Evolutionary conservation across 2,113 vertebrate species (phyloP).

Genomic region (Crotalus viridis): DNA sequence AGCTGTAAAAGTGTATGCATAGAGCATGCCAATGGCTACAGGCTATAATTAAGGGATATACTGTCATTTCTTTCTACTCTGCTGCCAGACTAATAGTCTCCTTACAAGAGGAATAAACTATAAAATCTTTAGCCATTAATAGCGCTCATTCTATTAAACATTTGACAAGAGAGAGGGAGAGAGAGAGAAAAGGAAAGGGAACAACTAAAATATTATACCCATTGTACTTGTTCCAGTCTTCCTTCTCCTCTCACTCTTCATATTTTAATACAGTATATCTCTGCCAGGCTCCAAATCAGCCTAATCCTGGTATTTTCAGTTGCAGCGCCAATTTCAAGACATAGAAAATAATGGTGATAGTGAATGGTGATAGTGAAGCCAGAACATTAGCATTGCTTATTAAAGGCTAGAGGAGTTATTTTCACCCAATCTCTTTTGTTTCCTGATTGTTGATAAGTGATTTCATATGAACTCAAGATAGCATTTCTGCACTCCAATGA

Average conservation of each 20-base stretch:
- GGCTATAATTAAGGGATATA: slow-evolving; percentile 48
- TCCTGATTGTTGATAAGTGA: neutral
- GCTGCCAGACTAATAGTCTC: slow-evolving; percentile 47
- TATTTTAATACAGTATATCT: neutral
- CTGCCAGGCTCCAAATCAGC: neutral
- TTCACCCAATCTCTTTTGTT: neutral
- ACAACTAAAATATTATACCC: neutral
- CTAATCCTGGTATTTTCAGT: neutral
- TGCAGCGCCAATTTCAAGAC: neutral
- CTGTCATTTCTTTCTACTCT: slow-evolving; percentile 32
- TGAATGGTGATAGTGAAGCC: neutral
- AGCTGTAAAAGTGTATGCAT: slow-evolving; percentile 42
- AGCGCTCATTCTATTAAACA: slow-evolving; percentile 24
- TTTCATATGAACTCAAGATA: neutral
- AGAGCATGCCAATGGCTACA: slow-evolving; percentile 44
- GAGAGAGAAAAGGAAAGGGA: neutral
- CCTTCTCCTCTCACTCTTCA: neutral
- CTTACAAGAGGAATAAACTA: slow-evolving; percentile 47
- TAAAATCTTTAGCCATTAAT: slow-evolving; percentile 48
- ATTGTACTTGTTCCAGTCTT: neutral
- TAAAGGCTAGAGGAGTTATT: neutral
- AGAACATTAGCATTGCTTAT: neutral
- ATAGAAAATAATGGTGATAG: neutral
- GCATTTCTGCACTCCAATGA: too few species aligned
- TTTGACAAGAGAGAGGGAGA: slow-evolving; percentile 12